A percentile compares a stretch with the other conserved stretches of the same genome.
Conservation (phyloP, 1,140 invertebrate species). For the Drosophila sucinea region DNA sequence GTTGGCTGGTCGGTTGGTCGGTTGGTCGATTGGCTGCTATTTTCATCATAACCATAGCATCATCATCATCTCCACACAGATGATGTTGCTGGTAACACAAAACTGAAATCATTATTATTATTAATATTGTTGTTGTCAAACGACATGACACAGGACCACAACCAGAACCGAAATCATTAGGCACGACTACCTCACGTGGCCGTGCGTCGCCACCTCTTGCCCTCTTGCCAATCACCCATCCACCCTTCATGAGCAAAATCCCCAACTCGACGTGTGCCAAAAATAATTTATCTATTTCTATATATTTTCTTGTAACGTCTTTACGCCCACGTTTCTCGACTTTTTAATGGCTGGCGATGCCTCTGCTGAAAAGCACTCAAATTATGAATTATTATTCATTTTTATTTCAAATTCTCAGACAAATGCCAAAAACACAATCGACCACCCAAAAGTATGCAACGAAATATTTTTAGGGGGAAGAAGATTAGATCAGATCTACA, state of each 20-base stretch:
- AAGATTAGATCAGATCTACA: too few species aligned
- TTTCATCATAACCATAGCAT: conserved; percentile 54
- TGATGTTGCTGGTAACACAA: conserved; percentile 22
- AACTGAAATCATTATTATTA: conserved; percentile 33
- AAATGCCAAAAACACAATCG: neutral
- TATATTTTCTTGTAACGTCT: conserved; percentile 44
- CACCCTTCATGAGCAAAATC: neutral
- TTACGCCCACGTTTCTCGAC: conserved; percentile 45
- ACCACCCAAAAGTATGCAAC: conserved; percentile 3
- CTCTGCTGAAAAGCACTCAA: conserved; percentile 19
- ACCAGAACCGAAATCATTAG: neutral
- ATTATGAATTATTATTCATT: conserved; percentile 46
- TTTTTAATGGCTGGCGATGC: conserved; percentile 44
- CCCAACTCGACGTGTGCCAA: conserved; percentile 62
- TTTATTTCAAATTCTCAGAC: conserved; percentile 2
- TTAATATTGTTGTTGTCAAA: conserved; percentile 13
- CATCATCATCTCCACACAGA: conserved; percentile 12
- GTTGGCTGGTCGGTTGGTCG: neutral
- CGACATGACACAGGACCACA: conserved; percentile 6
- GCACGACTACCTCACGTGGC: conserved; percentile 10
- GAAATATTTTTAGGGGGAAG: too few species aligned
- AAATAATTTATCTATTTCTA: conserved; percentile 70
- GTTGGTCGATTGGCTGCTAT: conserved; percentile 42
- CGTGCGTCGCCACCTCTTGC: neutral
- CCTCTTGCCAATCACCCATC: neutral